Base-by-base conservation (phyloP, 2,797 vertebrate species). In the Rhinogobio ventralis region DNA sequence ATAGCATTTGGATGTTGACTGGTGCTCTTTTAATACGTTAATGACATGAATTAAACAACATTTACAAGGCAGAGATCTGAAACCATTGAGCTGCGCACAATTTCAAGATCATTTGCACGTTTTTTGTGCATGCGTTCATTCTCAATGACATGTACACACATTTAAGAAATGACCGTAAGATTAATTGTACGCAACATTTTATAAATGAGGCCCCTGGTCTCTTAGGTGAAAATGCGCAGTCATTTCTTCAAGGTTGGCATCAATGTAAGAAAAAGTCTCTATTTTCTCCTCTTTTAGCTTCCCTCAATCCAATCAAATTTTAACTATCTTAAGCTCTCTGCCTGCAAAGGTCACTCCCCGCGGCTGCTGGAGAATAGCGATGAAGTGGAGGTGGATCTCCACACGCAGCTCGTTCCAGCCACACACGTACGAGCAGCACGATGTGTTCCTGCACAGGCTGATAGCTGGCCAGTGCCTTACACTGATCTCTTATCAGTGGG, bases 211-310 rank as follows among this genome's bases (percentile, higher is more conserved):
- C 25, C 25, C 20, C n/a, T 30, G 7, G n/a, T n/a, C 55, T 45
- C 57, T 86, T 75, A 77, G 87, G 71, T 72, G 67, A 91, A 89
- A 89, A 83, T 87, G 80, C 67, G 68, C 49, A 51, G 88, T 88
- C 78, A 81, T 89, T 80, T 91, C 89, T 90, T 94, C 92, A 93
- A 94, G 94, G 94, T 95, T 93, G 92, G 87, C 87, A 84, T 92
- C 89, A 89, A 91, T 90, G 87, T 86, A 87, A 90, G 89, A 91
- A 90, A 92, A 95, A 92, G 89, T 92, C 92, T 91, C 90, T 89
- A 90, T 92, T 90, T 87, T 88, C 81, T 81, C 78, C 30, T 72
- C 71, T 85, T 90, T 89, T 60, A 75, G 85, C 86, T 90, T 81
- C 87, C 83, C 90, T 91, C 88, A 82, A 90, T 90, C 89, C 91